These are phyloP conservation scores for Lutraria lutraria DNA, from an alignment of 2,888 invertebrate genomes.

Conservation along the genomic window DNA sequence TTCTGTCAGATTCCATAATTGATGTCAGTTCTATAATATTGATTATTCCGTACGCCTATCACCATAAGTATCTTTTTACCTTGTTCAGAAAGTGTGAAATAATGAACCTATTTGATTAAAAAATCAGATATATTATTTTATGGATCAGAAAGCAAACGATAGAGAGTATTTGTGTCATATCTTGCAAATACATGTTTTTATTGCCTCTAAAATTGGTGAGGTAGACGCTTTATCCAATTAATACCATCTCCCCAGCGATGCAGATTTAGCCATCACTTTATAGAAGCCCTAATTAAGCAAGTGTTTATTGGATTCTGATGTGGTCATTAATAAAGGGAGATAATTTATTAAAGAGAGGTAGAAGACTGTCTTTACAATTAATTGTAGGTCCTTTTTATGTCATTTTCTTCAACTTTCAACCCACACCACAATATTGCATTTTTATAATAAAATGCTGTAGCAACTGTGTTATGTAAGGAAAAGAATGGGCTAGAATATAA, in stretches of 20 bases:
- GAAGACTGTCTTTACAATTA: too few species aligned
- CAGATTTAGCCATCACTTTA: neutral
- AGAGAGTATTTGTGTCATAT: neutral
- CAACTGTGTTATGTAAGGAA: too few species aligned
- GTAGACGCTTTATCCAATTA: neutral
- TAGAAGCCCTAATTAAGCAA: neutral
- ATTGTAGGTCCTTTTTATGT: too few species aligned
- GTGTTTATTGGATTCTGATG: neutral
- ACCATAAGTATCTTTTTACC: neutral
- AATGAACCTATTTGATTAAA: neutral
- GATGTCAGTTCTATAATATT: neutral
- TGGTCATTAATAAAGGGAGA: neutral
- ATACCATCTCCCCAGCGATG: neutral
- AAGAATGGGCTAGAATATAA: too few species aligned
- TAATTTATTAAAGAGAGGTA: neutral
- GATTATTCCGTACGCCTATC: neutral
- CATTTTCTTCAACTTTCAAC: too few species aligned
- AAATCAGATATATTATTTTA: neutral
- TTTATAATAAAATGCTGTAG: too few species aligned
- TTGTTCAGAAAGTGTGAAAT: neutral
- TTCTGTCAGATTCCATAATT: neutral
- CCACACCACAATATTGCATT: too few species aligned
- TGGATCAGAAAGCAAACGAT: neutral
- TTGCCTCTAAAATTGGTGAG: neutral
- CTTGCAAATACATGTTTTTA: neutral